phyloP scores from a whole-genome alignment of 2,797 vertebrate species.

The Falco columbarius region DNA sequence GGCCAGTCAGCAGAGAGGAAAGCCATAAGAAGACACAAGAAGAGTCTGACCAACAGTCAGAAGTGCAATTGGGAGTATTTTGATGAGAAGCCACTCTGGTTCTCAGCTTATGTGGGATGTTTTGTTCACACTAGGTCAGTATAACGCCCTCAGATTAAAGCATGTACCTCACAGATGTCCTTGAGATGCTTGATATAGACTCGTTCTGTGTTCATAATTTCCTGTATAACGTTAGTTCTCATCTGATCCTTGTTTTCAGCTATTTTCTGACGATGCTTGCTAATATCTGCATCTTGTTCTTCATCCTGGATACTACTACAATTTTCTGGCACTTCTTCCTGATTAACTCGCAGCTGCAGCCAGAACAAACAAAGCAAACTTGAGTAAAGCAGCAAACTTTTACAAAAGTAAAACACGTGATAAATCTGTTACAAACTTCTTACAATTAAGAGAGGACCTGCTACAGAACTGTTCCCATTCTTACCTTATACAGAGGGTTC shows the following conservation, averaged over 20 bases:
- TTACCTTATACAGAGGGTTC: background rate
- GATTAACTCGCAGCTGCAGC: slow-evolving; percentile 93
- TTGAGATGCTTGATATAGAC: slow-evolving; percentile 97
- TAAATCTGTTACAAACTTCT: background rate
- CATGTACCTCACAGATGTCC: slow-evolving; percentile 94
- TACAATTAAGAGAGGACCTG: background rate
- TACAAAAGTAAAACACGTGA: background rate
- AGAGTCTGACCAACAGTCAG: background rate
- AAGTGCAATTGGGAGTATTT: background rate
- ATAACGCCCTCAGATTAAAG: background rate
- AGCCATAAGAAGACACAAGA: background rate
- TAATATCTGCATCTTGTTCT: slow-evolving; percentile 78
- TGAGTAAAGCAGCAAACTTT: background rate
- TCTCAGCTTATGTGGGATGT: background rate
- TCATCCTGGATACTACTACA: slow-evolving; percentile 81
- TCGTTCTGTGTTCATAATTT: slow-evolving; percentile 97
- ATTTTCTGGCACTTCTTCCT: slow-evolving; percentile 89
- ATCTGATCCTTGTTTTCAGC: slow-evolving; percentile 92
- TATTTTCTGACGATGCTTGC: slow-evolving; percentile 78
- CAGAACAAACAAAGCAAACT: slow-evolving; percentile 19
- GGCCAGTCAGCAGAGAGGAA: background rate
- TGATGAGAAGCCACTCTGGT: background rate
- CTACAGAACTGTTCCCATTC: background rate
- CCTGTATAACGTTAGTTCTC: slow-evolving; percentile 96
- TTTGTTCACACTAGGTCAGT: background rate